These are phyloP conservation scores for Ectobius pallidus DNA, from an alignment of 2,888 invertebrate species.

Conservation along the genomic window DNA sequence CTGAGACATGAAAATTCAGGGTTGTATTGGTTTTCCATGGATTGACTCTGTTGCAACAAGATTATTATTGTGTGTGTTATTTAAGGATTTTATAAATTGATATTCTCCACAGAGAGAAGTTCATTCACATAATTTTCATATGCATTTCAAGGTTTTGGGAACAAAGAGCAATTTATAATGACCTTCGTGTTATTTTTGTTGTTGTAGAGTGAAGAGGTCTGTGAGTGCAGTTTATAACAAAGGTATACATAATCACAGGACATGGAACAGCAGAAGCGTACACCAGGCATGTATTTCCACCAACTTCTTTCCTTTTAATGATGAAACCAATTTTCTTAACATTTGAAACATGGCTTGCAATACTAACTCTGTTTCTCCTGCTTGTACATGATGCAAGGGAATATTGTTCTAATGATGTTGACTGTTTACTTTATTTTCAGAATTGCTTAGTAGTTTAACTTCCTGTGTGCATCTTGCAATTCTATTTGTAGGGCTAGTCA, in stretches of 20 bases:
- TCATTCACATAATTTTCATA: too few relatives aligned
- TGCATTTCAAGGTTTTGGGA: too few relatives aligned
- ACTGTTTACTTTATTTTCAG: constrained; percentile 22
- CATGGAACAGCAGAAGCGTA: constrained; percentile 26
- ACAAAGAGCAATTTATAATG: too few relatives aligned
- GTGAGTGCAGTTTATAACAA: not conserved
- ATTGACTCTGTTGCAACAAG: too few relatives aligned
- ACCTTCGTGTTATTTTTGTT: not conserved
- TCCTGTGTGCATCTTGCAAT: constrained; percentile 22
- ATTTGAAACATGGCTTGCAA: constrained; percentile 1
- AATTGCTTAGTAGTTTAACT: constrained; percentile 16
- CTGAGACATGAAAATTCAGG: too few relatives aligned
- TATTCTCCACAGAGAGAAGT: too few relatives aligned
- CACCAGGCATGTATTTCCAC: constrained; percentile 5
- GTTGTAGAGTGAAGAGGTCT: not conserved
- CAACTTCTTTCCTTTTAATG: not conserved
- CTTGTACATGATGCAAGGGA: not conserved
- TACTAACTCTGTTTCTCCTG: not conserved
- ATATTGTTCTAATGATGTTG: not conserved
- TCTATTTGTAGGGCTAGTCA: constrained; percentile 18
- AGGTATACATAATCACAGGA: not conserved
- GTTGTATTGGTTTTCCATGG: too few relatives aligned
- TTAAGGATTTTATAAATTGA: too few relatives aligned
- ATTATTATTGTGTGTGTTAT: too few relatives aligned
- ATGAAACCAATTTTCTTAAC: not conserved